Evolutionary conservation across 2,888 invertebrate species (phyloP).

Genomic region (Sisyra terminalis): DNA sequence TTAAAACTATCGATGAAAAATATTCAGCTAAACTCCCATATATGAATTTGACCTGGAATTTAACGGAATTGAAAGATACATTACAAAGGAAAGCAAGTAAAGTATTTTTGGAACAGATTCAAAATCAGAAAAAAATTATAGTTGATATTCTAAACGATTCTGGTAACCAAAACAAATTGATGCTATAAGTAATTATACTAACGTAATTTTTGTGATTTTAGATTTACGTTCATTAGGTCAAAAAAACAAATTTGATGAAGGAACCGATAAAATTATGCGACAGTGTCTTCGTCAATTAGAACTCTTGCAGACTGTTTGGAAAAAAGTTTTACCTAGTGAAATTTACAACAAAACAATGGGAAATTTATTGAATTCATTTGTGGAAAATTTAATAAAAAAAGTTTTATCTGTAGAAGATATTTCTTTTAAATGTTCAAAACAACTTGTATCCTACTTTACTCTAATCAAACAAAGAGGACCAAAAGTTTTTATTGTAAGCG

Average conservation of each 20-base stretch:
- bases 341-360: constrained; percentile 60
- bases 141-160: constrained; percentile 58
- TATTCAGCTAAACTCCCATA: constrained; percentile 45
- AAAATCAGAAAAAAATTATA: constrained; percentile 58
- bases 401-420: constrained; percentile 70
- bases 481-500: constrained; percentile 47
- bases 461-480: constrained; percentile 57
- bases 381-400: constrained; percentile 47
- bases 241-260: constrained; percentile 37
- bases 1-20: constrained; percentile 46
- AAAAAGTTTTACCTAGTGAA: constrained; percentile 59
- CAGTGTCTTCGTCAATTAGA: constrained; percentile 76
- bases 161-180: constrained; percentile 28
- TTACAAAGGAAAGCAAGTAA: constrained; percentile 51
- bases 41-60: constrained; percentile 37
- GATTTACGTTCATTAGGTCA: constrained; percentile 27
- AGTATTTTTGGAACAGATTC: constrained; percentile 55
- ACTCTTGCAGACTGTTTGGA: constrained; percentile 75
- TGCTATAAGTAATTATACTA: neutral
- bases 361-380: constrained; percentile 28
- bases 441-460: constrained; percentile 60
- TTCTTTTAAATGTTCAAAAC: constrained; percentile 62
- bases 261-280: constrained; percentile 53
- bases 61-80: constrained; percentile 48
- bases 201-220: constrained; percentile 22